Evolutionary conservation across 2,113 vertebrate genomes (phyloP).

Genomic region (Lamprotornis superbus): DNA sequence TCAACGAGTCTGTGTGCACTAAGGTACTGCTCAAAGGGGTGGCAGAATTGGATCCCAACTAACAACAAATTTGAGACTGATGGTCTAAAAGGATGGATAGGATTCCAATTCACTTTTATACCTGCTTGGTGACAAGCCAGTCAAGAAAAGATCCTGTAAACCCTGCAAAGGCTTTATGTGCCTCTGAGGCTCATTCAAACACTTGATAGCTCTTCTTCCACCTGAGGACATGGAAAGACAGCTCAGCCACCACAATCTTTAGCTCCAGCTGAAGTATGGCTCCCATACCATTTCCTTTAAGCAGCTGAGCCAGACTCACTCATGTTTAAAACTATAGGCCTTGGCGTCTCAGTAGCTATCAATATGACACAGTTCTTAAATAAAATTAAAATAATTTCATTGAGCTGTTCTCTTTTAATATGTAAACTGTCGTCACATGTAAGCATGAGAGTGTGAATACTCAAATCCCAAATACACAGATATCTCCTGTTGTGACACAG

Average conservation of each 20-base stretch:
- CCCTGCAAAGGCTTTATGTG: not conserved
- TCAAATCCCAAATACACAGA: not conserved
- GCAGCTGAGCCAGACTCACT: not conserved
- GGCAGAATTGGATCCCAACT: not conserved
- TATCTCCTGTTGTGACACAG: not conserved
- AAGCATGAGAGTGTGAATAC: not conserved
- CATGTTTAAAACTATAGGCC: not conserved
- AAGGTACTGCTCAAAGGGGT: not conserved
- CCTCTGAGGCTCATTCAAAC: not conserved
- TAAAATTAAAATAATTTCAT: not conserved
- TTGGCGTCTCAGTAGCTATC: not conserved
- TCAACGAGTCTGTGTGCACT: not conserved
- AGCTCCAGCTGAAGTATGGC: not conserved
- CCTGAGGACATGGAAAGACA: not conserved
- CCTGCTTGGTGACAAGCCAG: not conserved
- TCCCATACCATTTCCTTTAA: not conserved
- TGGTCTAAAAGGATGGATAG: not conserved
- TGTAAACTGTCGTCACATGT: not conserved
- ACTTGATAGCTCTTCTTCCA: not conserved
- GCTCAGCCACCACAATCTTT: not conserved
- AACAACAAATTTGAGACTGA: not conserved
- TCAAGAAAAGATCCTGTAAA: not conserved
- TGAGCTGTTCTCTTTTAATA: not conserved
- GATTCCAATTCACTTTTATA: not conserved
- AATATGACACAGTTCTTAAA: not conserved